These are phyloP conservation scores for Bruchidius siliquastri DNA, from an alignment of 2,888 invertebrate species.

Conservation along the genomic window DNA sequence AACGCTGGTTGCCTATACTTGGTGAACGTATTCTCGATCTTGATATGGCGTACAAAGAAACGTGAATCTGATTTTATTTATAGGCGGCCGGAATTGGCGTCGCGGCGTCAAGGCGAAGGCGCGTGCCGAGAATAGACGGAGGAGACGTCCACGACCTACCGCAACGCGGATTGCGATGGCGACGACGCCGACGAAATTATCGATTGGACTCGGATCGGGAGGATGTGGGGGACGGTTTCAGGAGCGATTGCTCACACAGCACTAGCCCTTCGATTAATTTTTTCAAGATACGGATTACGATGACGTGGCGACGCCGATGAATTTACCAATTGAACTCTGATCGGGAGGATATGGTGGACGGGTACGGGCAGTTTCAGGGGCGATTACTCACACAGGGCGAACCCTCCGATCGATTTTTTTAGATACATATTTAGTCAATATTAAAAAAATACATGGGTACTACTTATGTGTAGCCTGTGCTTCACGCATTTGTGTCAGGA, in stretches of 20 bases:
- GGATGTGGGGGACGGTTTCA: not conserved
- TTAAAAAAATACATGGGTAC: slow-evolving; percentile 11
- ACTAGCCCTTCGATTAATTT: too few relatives aligned
- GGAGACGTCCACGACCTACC: not conserved
- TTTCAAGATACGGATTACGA: too few relatives aligned
- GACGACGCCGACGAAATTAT: not conserved
- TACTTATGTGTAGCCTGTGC: slow-evolving; percentile 63
- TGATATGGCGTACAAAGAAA: not conserved
- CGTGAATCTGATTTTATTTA: not conserved
- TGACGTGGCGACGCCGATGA: too few relatives aligned
- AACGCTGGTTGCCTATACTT: not conserved
- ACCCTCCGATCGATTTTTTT: too few relatives aligned
- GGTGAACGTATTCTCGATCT: not conserved
- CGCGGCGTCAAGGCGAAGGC: not conserved
- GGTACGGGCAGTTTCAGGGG: too few relatives aligned
- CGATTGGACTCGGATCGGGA: not conserved
- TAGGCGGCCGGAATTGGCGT: not conserved
- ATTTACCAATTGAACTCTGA: not conserved
- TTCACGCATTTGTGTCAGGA: slow-evolving; percentile 96
- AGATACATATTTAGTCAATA: slow-evolving; percentile 10
- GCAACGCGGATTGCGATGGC: not conserved
- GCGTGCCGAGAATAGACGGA: not conserved
- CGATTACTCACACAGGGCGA: too few relatives aligned
- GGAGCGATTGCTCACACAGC: too few relatives aligned
- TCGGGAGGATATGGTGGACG: not conserved